Base-by-base conservation (phyloP, 2,797 vertebrate species). In the Liparis tanakae region DNA sequence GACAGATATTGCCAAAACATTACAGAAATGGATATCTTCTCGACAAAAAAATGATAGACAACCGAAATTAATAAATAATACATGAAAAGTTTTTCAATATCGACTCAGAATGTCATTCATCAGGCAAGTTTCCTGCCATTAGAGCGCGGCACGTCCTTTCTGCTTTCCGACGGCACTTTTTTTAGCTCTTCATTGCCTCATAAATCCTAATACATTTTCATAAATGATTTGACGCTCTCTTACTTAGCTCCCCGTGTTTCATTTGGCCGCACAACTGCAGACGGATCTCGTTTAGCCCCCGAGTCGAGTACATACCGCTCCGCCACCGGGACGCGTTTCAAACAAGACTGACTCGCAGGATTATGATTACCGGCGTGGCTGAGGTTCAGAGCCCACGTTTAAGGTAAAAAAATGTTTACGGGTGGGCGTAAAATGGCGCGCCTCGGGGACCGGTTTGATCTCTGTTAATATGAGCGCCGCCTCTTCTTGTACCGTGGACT, bases 191-290 rank as follows among this genome's bases (percentile, higher is more conserved):
- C 80, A 88, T 83, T 87, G 91, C 86, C 87, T 91, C 91, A 91
- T 94, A 93, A 94, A 94, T 92, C 90, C 85, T 91, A 86, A 93
- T 92, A 88, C 80, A 84, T 87, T 91, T 91, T 92, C 89, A 89
- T 90, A 92, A 94, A 93, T 89, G 82, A 94, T 91, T 87, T 72
- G 84, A 72, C 12, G 57, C 84, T 81, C 77, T 67, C 83, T 89
- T 80, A 87, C 87, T 90, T 87, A 85, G 79, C 80, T 71, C 69
- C 6, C 18, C 17, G 18, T 78, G 84, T 2, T 91, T 91, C 87
- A 87, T 91, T 89, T 91, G 79, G 81, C 78, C 73, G 79, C 50
- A 69, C 58, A 82, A 81, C 80, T 72, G 86, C 74, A 81, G 88
- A 90, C 25, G 25, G 25, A 30, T 30, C 25, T 30, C 25, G 25